These are phyloP conservation scores for Synodontis membranacea DNA, from an alignment of 2,113 vertebrate genomes.

Conservation along the genomic window DNA sequence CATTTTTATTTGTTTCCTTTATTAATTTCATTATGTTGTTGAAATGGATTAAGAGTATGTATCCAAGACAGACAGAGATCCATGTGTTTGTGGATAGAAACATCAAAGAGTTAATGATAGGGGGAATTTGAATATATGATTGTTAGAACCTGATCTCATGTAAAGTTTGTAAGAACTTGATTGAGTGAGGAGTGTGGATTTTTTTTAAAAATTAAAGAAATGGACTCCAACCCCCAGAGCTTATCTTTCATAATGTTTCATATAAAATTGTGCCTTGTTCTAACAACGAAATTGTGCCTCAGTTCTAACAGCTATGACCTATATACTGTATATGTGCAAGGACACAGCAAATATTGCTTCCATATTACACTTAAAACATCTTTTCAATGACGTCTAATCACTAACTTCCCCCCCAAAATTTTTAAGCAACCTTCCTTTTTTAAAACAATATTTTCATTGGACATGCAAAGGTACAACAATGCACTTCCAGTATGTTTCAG, in stretches of 20 bases:
- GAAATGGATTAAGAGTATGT: neutral
- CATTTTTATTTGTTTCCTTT: neutral
- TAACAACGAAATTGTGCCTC: too few relatives aligned
- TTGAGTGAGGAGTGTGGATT: neutral
- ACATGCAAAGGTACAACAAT: neutral
- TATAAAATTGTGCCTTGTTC: neutral
- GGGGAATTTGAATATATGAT: neutral
- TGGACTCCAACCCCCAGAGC: neutral
- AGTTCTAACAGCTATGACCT: too few relatives aligned
- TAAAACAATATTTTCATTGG: neutral
- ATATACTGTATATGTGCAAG: neutral
- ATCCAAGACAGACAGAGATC: neutral
- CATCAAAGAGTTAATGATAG: neutral
- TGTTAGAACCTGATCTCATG: neutral
- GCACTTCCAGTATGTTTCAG: neutral
- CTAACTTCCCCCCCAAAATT: neutral
- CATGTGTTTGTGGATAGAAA: neutral
- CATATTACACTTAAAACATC: neutral
- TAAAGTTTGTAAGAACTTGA: neutral
- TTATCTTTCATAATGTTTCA: neutral
- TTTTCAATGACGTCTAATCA: neutral
- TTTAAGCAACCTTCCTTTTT: neutral
- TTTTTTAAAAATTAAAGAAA: neutral
- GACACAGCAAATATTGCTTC: neutral
- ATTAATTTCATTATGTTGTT: neutral